Evolutionary conservation across 2,888 invertebrate genomes (phyloP).

Genomic region (Trissolcus brochymenae): DNA sequence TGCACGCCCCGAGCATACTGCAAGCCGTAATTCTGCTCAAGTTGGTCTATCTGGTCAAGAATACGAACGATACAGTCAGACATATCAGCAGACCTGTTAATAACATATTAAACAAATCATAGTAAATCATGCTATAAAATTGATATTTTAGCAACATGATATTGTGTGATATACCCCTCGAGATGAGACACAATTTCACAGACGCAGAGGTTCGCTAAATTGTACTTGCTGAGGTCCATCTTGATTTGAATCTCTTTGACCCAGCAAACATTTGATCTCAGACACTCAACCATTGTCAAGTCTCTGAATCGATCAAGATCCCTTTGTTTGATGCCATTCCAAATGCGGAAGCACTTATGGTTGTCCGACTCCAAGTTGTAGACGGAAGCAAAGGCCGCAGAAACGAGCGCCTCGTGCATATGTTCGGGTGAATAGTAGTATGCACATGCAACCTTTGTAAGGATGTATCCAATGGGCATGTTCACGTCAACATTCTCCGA

Average conservation of each 20-base stretch:
- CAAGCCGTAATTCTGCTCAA: slow-evolving; percentile 51
- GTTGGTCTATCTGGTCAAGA: slow-evolving; percentile 62
- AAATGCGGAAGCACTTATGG: slow-evolving; percentile 67
- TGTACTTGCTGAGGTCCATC: slow-evolving; percentile 61
- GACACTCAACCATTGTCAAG: slow-evolving; percentile 62
- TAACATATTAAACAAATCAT: no score
- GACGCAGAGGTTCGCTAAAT: slow-evolving; percentile 64
- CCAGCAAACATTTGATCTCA: slow-evolving; percentile 59
- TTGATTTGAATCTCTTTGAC: slow-evolving; percentile 62
- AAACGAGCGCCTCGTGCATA: slow-evolving; percentile 66
- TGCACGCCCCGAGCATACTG: slow-evolving; percentile 65
- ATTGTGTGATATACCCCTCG: slow-evolving; percentile 17
- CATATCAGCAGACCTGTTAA: slow-evolving; percentile 49
- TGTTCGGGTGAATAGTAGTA: slow-evolving; percentile 59
- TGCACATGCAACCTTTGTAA: slow-evolving; percentile 61
- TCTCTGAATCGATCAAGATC: slow-evolving; percentile 53
- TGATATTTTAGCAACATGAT: no score
- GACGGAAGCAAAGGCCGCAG: slow-evolving; percentile 65
- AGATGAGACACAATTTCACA: background rate
- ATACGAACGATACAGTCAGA: slow-evolving; percentile 61
- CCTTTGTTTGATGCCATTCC: slow-evolving; percentile 68
- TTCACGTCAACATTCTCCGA: background rate
- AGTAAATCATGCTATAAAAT: no score
- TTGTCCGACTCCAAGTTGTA: slow-evolving; percentile 61
- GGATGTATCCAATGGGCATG: slow-evolving; percentile 54